Evolutionary conservation across 2,797 vertebrate species (phyloP), one percentile per base, ranked within the genome.

Genomic region (Oreochromis grahami): DNA sequence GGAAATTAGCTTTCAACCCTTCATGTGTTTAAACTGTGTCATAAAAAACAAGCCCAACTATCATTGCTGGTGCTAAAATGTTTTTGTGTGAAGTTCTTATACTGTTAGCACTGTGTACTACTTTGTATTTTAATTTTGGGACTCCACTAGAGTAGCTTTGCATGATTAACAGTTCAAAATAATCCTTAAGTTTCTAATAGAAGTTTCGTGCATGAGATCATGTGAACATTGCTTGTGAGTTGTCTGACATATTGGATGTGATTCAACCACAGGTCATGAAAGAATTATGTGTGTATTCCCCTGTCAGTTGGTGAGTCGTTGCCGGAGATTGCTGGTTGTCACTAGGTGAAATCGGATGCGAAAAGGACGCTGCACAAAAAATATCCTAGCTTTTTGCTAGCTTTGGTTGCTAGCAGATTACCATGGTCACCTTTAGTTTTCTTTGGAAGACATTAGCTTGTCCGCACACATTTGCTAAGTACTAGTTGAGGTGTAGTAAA

Each of bases 201-300:
- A 70, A 2, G 12, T 68, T 41, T 68, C 13, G 41, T 24, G n/a
- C 36, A n/a, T 68, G 63, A 1, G n/a, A 9, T 15, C 63, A 41
- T 41, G 0, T 14, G 7, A n/a, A 68, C 12, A 41, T 68, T 68
- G n/a, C 36, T 68, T 4, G 12, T 24, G 36, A 68, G 12, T 68
- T 68, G 7, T 41, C 63, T 11, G 63, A 41, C n/a, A 68, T 2
- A 68, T 68, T 68, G n/a, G 12, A 68, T 41, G n/a, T 24, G 12
- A 68, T 41, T 41, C 63, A 41, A 68, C 36, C n/a, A 68, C 36
- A 14, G 11, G 7, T 65, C 34, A 41, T 1, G n/a, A 60, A 29
- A 34, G 17, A 32, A 34, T 60, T 11, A 34, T 0, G 0, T 65
- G 36, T 0, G 12, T 21, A 65, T 65, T 41, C n/a, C 0, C 12